These are phyloP conservation scores for Phalacrocorax pelagicus DNA, from an alignment of 2,113 vertebrate species.

Conservation along the genomic window DNA sequence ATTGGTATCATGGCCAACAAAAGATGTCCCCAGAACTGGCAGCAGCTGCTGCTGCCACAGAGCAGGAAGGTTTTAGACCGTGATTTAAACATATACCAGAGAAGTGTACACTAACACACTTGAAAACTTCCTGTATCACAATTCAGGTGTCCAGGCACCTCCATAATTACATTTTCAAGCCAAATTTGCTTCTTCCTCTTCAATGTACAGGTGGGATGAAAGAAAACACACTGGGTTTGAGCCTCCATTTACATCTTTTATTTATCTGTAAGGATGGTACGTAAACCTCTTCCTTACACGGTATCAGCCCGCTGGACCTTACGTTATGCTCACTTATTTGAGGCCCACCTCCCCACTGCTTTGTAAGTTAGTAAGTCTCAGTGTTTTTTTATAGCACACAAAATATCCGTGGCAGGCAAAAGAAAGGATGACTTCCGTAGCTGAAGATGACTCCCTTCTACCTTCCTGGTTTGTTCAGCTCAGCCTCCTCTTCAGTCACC, in stretches of 20 bases:
- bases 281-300: not conserved
- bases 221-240: not conserved
- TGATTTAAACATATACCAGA: not conserved
- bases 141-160: rapidly evolving
- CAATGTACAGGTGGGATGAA: not conserved
- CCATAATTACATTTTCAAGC: not conserved
- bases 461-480: not conserved
- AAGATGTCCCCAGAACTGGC: not conserved
- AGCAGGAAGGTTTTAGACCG: rapidly evolving
- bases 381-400: not conserved
- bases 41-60: not conserved
- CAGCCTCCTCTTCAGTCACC: not conserved
- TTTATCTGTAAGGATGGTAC: not conserved
- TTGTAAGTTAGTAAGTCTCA: not conserved
- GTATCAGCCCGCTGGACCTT: not conserved
- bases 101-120: not conserved
- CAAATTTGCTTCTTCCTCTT: not conserved
- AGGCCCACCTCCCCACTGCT: not conserved
- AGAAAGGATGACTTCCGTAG: not conserved
- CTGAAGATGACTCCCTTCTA: not conserved
- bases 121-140: not conserved
- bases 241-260: not conserved
- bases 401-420: rapidly evolving
- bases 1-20: rapidly evolving
- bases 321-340: not conserved